Percentiles rank a stretch among this genome's conserved stretches.
Evolutionary conservation across 2,797 vertebrate species (phyloP).

Genomic region (Pelodytes ibericus): DNA sequence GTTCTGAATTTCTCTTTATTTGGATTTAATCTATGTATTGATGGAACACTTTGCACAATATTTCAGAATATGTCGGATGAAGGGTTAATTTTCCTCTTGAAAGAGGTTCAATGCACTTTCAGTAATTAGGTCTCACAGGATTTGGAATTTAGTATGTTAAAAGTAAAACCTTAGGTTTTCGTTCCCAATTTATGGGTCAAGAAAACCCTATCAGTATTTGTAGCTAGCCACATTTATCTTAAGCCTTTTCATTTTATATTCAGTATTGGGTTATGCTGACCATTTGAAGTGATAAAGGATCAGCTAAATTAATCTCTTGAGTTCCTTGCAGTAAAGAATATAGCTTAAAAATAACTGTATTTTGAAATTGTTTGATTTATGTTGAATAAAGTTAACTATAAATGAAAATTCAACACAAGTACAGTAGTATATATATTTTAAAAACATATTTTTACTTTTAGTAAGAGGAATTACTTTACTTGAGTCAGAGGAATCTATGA

Average conservation of each 20-base stretch:
- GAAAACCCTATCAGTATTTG: conserved; percentile 50
- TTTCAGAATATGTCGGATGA: not conserved
- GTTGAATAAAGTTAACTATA: conserved; percentile 37
- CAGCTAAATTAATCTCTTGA: conserved; percentile 51
- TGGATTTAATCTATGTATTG: not conserved
- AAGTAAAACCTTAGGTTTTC: conserved; percentile 44
- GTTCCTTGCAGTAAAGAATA: conserved; percentile 28
- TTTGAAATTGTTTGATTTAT: conserved; percentile 14
- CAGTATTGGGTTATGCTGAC: conserved; percentile 48
- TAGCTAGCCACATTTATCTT: conserved; percentile 53
- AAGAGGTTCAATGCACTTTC: conserved; percentile 28
- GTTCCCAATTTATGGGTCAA: conserved; percentile 50
- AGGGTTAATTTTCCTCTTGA: conserved; percentile 29
- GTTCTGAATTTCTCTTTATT: not conserved
- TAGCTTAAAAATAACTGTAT: conserved; percentile 27
- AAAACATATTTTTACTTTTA: no score
- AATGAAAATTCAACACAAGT: conserved; percentile 19
- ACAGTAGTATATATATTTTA: no score
- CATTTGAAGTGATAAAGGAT: conserved; percentile 52
- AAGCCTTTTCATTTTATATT: conserved; percentile 53
- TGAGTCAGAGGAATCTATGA: no score
- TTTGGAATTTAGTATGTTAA: conserved; percentile 49
- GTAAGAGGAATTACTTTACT: no score
- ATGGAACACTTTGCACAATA: not conserved
- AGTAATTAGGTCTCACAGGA: conserved; percentile 47